Conservation (phyloP, 2,888 invertebrate genomes). For the Acanthosepion pharaonis region DNA sequence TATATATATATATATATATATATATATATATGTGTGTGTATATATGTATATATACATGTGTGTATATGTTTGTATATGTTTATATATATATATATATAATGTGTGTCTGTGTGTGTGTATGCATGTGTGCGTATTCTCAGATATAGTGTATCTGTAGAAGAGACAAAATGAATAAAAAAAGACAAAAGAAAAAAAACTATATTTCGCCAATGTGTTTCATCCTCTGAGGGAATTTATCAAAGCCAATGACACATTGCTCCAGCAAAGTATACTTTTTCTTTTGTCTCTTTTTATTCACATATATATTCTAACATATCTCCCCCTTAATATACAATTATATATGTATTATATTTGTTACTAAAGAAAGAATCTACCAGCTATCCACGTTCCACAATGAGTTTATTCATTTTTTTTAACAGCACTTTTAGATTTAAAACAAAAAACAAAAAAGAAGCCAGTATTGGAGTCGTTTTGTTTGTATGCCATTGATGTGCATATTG, state of each 20-base stretch:
- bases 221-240: too few relatives aligned
- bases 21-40: too few relatives aligned
- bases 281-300: neutral
- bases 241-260: too few relatives aligned
- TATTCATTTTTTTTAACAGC: neutral
- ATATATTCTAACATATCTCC: constrained; percentile 18
- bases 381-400: constrained; percentile 20
- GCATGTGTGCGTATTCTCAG: too few relatives aligned
- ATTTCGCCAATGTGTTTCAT: too few relatives aligned
- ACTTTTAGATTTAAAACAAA: neutral
- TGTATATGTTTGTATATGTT: neutral
- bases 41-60: too few relatives aligned
- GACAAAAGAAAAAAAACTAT: too few relatives aligned
- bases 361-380: constrained; percentile 14
- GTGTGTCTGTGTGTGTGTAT: too few relatives aligned
- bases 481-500: neutral
- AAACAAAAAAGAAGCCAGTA: neutral
- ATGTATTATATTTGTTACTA: neutral
- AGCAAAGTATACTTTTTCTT: too few relatives aligned
- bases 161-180: too few relatives aligned
- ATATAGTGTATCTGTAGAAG: too few relatives aligned
- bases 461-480: neutral
- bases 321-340: neutral
- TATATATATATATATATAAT: neutral
- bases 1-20: too few relatives aligned